phyloP scores from a whole-genome alignment of 1,140 invertebrate species.

The Drosophila biarmipes region DNA sequence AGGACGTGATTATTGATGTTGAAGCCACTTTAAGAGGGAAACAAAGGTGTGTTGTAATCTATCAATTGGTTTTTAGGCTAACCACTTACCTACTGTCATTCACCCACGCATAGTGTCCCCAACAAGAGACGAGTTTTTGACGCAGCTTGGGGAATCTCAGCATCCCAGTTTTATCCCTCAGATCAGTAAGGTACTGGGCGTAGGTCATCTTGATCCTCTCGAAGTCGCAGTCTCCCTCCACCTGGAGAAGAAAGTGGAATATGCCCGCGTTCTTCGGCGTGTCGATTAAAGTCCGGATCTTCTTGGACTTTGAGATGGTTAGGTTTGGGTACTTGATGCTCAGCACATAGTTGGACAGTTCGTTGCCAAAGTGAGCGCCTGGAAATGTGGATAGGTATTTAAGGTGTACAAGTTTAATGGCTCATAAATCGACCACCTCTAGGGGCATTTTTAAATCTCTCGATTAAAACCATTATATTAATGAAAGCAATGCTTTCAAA shows the following conservation, averaged over 20 bases:
- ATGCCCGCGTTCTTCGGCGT: conserved; percentile 89
- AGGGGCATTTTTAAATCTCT: neutral
- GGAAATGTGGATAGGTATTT: conserved; percentile 4
- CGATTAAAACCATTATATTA: neutral
- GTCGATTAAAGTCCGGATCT: conserved; percentile 88
- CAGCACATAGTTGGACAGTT: conserved; percentile 81
- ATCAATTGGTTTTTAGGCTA: neutral
- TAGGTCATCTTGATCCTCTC: conserved; percentile 85
- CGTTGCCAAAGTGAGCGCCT: conserved; percentile 78
- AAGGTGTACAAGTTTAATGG: neutral
- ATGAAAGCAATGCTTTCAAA: neutral
- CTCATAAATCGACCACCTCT: conserved; percentile 4
- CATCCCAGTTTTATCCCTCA: conserved; percentile 86
- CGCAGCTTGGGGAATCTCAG: conserved; percentile 87
- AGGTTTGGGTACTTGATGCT: conserved; percentile 86
- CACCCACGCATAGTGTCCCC: conserved; percentile 89
- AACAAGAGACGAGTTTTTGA: conserved; percentile 87
- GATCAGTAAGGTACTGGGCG: conserved; percentile 85
- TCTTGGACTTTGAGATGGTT: conserved; percentile 88
- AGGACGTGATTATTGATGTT: conserved; percentile 90
- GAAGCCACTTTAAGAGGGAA: conserved; percentile 85
- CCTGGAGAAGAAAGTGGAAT: conserved; percentile 87
- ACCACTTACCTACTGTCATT: conserved; percentile 75
- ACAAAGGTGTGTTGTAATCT: neutral
- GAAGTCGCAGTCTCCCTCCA: conserved; percentile 86